Conservation (phyloP, 1,140 invertebrate genomes). For the Homarus americanus region DNA sequence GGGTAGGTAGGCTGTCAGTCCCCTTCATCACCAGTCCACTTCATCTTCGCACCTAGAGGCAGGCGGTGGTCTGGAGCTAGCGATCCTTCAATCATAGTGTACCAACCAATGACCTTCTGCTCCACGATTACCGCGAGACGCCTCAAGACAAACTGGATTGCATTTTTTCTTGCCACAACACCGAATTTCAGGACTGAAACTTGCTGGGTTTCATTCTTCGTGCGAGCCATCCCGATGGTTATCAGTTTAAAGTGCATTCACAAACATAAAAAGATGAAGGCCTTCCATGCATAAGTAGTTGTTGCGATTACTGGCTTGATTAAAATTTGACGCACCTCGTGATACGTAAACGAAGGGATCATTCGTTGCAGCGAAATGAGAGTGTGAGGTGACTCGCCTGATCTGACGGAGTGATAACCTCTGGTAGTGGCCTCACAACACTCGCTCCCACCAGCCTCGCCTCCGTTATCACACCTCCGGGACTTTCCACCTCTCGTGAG, state of each 20-base stretch:
- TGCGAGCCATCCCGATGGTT: neutral
- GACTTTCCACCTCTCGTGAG: neutral
- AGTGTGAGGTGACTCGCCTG: slow-evolving; percentile 18
- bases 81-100: slow-evolving; percentile 11
- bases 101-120: neutral
- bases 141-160: neutral
- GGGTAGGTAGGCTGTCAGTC: neutral
- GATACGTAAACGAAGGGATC: slow-evolving; percentile 23
- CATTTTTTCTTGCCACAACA: neutral
- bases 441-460: slow-evolving; percentile 2
- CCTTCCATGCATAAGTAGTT: slow-evolving; percentile 23
- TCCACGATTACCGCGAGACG: neutral
- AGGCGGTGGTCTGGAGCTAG: neutral
- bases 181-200: neutral
- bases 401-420: slow-evolving; percentile 17
- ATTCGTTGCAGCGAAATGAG: slow-evolving; percentile 35
- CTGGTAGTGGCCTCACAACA: neutral
- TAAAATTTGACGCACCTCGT: slow-evolving; percentile 4
- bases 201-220: neutral
- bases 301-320: neutral
- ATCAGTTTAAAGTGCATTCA: neutral
- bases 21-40: neutral
- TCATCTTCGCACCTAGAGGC: neutral
- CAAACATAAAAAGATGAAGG: neutral
- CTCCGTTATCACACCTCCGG: slow-evolving; percentile 7